A percentile compares a stretch with the other conserved stretches of the same genome.
phyloP scores from a whole-genome alignment of 1,140 invertebrate genomes.

The Dendrolimus punctatus region DNA sequence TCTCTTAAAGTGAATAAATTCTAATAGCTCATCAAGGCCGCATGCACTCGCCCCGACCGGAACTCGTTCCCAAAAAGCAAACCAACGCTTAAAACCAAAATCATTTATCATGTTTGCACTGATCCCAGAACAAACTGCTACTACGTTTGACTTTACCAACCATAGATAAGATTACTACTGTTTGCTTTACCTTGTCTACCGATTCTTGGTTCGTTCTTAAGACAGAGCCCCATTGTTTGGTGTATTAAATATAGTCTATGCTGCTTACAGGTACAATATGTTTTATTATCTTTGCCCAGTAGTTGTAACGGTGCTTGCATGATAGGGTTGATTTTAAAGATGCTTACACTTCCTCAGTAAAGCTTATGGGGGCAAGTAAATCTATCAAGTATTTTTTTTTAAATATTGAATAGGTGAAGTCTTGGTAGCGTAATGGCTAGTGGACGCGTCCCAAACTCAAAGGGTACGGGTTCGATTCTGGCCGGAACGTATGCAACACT shows the following conservation, averaged over 20 bases:
- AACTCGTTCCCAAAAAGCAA: constrained; percentile 63
- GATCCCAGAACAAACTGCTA: constrained; percentile 70
- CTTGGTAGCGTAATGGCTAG: no score
- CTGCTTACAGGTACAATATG: constrained; percentile 26
- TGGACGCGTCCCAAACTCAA: no score
- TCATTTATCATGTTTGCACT: constrained; percentile 70
- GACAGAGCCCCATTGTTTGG: constrained; percentile 61
- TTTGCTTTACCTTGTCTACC: constrained; percentile 67
- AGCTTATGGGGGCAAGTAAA: no score
- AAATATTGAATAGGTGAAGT: no score
- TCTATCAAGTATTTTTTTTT: no score
- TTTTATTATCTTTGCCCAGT: neutral
- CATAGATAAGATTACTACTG: constrained; percentile 62
- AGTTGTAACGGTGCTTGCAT: no score
- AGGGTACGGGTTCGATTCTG: no score
- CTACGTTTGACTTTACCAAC: constrained; percentile 60
- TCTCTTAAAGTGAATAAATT: constrained; percentile 47
- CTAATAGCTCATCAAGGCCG: constrained; percentile 56
- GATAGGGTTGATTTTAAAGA: no score
- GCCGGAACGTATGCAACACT: no score
- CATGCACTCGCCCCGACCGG: constrained; percentile 53
- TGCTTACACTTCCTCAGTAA: no score
- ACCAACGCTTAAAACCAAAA: constrained; percentile 61
- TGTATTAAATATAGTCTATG: constrained; percentile 24
- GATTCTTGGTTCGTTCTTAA: constrained; percentile 62